Evolutionary conservation across 1,140 invertebrate genomes (phyloP).

Genomic region (Eriosoma lanigerum): DNA sequence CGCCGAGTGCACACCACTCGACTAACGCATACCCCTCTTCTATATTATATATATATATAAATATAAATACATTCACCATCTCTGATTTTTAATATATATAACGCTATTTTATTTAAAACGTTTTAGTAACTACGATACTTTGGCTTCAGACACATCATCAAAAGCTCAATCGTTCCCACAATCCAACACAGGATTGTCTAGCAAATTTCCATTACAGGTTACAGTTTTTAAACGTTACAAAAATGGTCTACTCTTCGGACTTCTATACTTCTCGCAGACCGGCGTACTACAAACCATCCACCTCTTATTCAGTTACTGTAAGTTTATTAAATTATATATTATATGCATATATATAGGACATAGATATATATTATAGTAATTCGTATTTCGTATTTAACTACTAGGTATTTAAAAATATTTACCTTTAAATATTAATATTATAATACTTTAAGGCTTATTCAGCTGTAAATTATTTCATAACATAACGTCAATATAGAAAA

Average conservation of each 20-base stretch:
- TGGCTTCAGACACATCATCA: not conserved
- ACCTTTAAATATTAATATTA: no score
- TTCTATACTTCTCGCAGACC: conserved; percentile 84
- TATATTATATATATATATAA: no score
- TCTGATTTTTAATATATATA: conserved; percentile 26
- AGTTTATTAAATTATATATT: no score
- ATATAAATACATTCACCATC: not conserved
- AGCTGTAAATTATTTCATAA: no score
- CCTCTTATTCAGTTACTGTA: conserved; percentile 78
- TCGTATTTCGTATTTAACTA: no score
- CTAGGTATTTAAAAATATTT: no score
- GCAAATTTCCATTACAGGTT: no score
- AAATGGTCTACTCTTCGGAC: conserved; percentile 87
- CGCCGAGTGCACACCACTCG: conserved; percentile 48
- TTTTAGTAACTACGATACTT: not conserved
- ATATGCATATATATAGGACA: no score
- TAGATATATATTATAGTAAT: no score
- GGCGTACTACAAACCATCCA: conserved; percentile 59
- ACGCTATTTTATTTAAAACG: conserved; percentile 29
- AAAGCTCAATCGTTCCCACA: not conserved
- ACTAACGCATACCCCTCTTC: conserved; percentile 2
- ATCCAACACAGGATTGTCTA: not conserved
- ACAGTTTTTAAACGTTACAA: conserved; percentile 53
- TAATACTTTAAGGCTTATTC: no score
- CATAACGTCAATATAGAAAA: no score